Evolutionary conservation across 2,888 invertebrate species (phyloP).

Genomic region (Ormyrus thymus): DNA sequence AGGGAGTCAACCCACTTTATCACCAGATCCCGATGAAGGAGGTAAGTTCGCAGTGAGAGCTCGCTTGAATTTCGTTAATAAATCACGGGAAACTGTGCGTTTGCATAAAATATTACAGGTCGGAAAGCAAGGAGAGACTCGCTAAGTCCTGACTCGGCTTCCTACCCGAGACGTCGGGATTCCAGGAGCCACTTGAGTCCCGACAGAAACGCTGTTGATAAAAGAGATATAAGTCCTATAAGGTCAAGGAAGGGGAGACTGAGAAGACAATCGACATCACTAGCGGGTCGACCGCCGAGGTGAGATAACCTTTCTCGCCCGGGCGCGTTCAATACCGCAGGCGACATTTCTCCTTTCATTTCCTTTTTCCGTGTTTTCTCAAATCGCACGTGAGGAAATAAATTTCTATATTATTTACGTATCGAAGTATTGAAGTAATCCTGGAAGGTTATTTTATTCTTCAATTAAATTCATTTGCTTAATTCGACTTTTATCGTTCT

Average conservation of each 20-base stretch:
- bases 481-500: not conserved
- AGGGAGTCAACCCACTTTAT: conserved; percentile 88
- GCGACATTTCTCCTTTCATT: not conserved
- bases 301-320: conserved; percentile 53
- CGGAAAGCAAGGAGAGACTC: conserved; percentile 88
- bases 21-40: conserved; percentile 84
- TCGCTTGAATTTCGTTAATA: not conserved
- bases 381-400: not conserved
- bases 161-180: conserved; percentile 81
- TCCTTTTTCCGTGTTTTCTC: too few species aligned
- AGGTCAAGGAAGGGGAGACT: conserved; percentile 82
- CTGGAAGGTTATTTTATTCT: not conserved
- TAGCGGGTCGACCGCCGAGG: conserved; percentile 78
- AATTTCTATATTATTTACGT: not conserved
- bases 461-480: not conserved
- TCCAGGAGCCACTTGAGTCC: conserved; percentile 88
- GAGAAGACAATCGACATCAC: conserved; percentile 87
- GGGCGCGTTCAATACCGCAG: not conserved
- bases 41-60: conserved; percentile 58
- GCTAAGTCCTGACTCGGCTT: conserved; percentile 92
- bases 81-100: not conserved
- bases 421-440: not conserved
- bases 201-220: conserved; percentile 79
- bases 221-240: conserved; percentile 86
- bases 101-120: conserved; percentile 72